Percentiles rank a stretch among this genome's conserved stretches.
These are phyloP conservation scores for Lagopus leucura DNA, from an alignment of 2,113 vertebrate species.

Conservation along the genomic window DNA sequence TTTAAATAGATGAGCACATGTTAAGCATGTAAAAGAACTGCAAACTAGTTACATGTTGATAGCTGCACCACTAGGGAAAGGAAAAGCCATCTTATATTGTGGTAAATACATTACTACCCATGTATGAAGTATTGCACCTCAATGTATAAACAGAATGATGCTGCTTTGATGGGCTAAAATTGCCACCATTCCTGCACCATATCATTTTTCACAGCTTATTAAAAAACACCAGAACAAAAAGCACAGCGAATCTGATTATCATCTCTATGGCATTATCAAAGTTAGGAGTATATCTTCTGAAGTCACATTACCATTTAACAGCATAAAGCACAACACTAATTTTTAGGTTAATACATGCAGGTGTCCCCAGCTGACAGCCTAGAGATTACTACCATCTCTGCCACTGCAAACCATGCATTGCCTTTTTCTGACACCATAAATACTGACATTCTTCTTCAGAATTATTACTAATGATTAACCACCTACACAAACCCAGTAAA, in stretches of 20 bases:
- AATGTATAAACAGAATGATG: not conserved
- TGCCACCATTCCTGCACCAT: not conserved
- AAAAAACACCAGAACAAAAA: not conserved
- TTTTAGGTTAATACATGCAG: not conserved
- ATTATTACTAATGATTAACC: not conserved
- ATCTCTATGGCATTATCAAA: not conserved
- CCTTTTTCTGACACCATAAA: not conserved
- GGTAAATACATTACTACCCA: not conserved
- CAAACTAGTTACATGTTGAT: not conserved
- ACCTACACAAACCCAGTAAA: not conserved
- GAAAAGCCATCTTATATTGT: not conserved
- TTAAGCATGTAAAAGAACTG: not conserved
- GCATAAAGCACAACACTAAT: not conserved
- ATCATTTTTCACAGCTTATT: not conserved
- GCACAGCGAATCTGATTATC: not conserved
- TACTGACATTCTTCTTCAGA: rapidly evolving
- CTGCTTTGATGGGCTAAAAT: not conserved
- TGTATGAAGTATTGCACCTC: not conserved
- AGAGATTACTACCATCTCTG: not conserved
- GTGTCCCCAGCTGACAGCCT: not conserved
- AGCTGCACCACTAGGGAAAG: not conserved
- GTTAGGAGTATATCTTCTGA: not conserved
- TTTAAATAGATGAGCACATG: not conserved
- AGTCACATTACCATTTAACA: not conserved
- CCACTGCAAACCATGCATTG: not conserved